Base-by-base conservation (phyloP, 2,888 invertebrate genomes). In the Salpingus planirostris region DNA sequence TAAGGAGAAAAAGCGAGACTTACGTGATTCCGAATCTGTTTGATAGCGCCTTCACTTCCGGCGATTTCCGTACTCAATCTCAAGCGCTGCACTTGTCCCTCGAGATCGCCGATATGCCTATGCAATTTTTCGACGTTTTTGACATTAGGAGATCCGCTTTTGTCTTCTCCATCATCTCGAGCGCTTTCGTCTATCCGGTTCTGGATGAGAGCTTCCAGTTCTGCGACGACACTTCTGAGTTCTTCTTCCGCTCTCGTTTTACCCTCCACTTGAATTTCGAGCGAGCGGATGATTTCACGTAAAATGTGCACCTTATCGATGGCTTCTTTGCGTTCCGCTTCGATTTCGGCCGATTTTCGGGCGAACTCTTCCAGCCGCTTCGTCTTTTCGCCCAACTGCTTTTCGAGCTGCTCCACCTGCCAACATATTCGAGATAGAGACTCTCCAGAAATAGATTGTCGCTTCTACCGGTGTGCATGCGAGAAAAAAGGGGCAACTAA, bases 251-350 rank as follows among this genome's bases (percentile, higher is more conserved):
- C 71, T 0, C 69, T 62, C 0, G 70, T 66, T 54, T 82, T 83
- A 7, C 69, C 66, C 55, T 85, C 82, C 1, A 88, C 63, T 55
- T 89, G 85, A 1, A 67, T 66, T 56, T 91, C 90, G 22, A 88
- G 62, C 44, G 83, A 83, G 1, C 74, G 68, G 30, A 90, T 83
- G 30, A 88, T 80, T 36, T 89, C 87, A 15, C 85, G 68, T 10
- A 89, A 67, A 7, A 80, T 70, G 49, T 70, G 70, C 12, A 85
- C 76, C 60, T 87, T 86, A 31, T 85, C 83, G 15, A 80, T 72
- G 0, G 81, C 76, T n/a, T 78, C 77, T 59, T 82, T 77, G 2
- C 85, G 62, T 43, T 88, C 86, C 1, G 70, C 67, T 58, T 89
- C 84, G 0, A 78, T 63, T 30, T 77, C 71, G 2, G 74, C 71